Evolutionary conservation across 2,113 vertebrate species (phyloP), one percentile per base, ranked within the genome.

Genomic region (Pipa parva): DNA sequence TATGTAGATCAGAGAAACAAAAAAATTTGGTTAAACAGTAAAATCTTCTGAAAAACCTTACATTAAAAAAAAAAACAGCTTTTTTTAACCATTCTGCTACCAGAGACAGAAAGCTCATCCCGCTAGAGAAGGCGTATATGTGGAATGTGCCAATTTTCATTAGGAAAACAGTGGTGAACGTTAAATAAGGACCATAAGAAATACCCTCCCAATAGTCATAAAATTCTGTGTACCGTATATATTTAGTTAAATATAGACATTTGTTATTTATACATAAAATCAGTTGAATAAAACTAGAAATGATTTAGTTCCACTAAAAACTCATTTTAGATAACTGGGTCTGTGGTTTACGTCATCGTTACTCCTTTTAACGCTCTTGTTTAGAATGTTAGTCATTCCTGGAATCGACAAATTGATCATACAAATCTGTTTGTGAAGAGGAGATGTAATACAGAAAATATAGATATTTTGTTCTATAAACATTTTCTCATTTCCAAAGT

Each of bases 241-340:
- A 83, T 85, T 87, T 89, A 87, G 85, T 90, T 90, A 89, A 90
- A 90, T 90, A 90, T 89, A 90, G 89, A 90, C 84, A 87, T 89
- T 89, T 88, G 89, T 90, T 90, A 91, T 90, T 88, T 90, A 84
- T 88, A 90, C 87, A 89, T 88, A 90, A 89, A 91, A 86, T 79
- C 50, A 82, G 74, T 86, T 88, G 83, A 82, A 83, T 82, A 90
- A 90, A 85, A 85, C 88, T 89, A 88, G 89, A 85, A 91, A 85
- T 83, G 84, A 85, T 85, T 86, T 89, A 90, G 87, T 86, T 85
- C 82, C 81, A 88, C 76, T 86, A 85, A 82, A 83, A 83, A 83
- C 49, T 84, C 84, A 80, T 76, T 85, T 42, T 85, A 84, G 76
- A 77, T 69, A 60, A 42, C 28, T 29, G 46, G 39, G 27, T 69